Percentiles rank a stretch among this genome's conserved stretches.
Evolutionary conservation across 2,888 invertebrate genomes (phyloP).

Genomic region (Drosophila silvestris): DNA sequence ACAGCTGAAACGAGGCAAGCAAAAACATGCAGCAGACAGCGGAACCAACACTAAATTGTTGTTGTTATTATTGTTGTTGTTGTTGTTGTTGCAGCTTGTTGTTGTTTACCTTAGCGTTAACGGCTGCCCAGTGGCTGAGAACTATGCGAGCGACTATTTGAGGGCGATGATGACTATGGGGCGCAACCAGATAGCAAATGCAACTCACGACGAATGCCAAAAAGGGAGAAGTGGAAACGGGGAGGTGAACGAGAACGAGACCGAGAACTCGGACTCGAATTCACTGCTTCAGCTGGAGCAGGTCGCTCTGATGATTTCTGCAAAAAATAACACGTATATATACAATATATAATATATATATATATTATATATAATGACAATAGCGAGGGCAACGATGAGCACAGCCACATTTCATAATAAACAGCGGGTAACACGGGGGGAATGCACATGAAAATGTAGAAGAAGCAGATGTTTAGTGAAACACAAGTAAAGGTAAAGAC

Average conservation of each 20-base stretch:
- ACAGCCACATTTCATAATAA: slow-evolving; percentile 60
- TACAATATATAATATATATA: background rate
- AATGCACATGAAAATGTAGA: slow-evolving; percentile 24
- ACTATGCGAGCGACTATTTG: slow-evolving; percentile 39
- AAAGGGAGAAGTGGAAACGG: background rate
- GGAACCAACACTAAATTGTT: slow-evolving; percentile 66
- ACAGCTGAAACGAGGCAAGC: slow-evolving; percentile 23
- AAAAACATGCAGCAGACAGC: slow-evolving; percentile 59
- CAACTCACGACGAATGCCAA: slow-evolving; percentile 16
- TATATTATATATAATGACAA: slow-evolving; percentile 42
- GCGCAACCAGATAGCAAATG: slow-evolving; percentile 55
- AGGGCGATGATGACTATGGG: slow-evolving; percentile 48
- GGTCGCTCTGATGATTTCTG: slow-evolving; percentile 41
- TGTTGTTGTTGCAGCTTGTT: slow-evolving; percentile 16
- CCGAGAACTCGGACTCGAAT: background rate
- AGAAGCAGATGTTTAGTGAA: background rate
- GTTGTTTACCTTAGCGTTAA: slow-evolving; percentile 55
- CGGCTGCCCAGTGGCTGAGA: slow-evolving; percentile 44
- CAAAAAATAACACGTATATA: slow-evolving; percentile 6
- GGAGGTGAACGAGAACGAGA: background rate
- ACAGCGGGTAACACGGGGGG: slow-evolving; percentile 25
- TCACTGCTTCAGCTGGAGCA: slow-evolving; percentile 5
- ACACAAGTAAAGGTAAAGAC: background rate
- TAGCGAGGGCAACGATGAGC: slow-evolving; percentile 27
- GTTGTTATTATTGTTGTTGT: slow-evolving; percentile 18